Percentiles rank a stretch among this genome's conserved stretches.
phyloP scores from a whole-genome alignment of 2,797 vertebrate species.

The Pogoniulus pusillus region DNA sequence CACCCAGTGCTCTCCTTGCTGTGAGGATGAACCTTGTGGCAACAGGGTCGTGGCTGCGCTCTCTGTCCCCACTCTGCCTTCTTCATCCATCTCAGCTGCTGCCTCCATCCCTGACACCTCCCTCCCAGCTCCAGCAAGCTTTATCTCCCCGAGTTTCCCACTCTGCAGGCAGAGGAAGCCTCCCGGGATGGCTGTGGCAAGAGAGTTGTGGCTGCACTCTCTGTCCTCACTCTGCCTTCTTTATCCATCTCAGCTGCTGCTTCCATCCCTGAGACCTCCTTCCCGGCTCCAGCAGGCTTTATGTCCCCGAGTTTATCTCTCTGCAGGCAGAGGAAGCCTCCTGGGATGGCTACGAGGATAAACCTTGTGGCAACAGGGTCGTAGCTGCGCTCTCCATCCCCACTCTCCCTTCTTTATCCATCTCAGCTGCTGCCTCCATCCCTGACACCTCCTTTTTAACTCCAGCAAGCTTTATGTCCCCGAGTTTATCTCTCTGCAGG shows the following conservation, averaged over 20 bases:
- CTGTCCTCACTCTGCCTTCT: neutral
- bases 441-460: neutral
- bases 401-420: neutral
- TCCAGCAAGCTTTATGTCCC: neutral
- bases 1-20: neutral
- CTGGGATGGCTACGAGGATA: neutral
- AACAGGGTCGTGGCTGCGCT: fast-evolving
- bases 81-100: neutral
- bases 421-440: neutral
- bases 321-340: neutral
- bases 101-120: neutral
- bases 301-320: fast-evolving
- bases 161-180: neutral
- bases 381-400: neutral
- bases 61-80: fast-evolving
- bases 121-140: neutral
- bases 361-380: fast-evolving
- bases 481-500: fast-evolving
- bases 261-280: neutral
- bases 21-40: fast-evolving
- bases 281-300: neutral
- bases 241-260: neutral
- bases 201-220: fast-evolving
- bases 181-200: neutral
- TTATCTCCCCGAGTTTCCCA: fast-evolving